Base-by-base conservation (phyloP, 2,888 invertebrate species). In the Drosophila bunnanda region DNA sequence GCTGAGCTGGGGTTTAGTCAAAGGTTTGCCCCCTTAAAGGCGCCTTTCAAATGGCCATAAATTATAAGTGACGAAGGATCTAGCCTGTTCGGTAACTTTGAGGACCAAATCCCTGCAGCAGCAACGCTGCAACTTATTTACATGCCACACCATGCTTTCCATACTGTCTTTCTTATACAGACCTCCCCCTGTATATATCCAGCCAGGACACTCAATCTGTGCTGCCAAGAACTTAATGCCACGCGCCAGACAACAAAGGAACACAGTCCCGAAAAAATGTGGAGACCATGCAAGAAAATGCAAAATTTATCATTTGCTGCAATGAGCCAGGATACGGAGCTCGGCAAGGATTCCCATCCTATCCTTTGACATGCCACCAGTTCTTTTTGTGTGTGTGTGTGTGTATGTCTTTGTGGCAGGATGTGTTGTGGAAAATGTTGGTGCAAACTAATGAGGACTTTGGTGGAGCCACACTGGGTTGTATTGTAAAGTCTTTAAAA, bases 221-320 rank as follows among this genome's bases (percentile, higher is more conserved):
- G 80, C 75, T 56, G 48, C 56, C 53, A 50, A 66, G 59, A 74
- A 77, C 67, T 80, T 86, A 84, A 79, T 80, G 74, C 66, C 79
- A 53, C 67, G 58, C 64, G 74, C 75, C 74, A 85, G 85, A 87
- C 85, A 87, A 85, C 88, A 85, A 85, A 87, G 80, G 36, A 64
- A 32, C 34, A 22, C 32, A 41, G 22, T 48, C 10, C 53, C 20
- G 20, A 32, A 48, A 58, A 84, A 78, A 73, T 69, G 58, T 56
- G 67, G 58, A 43, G n/a, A 32, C 43, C 32, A 36, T 15, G 13
- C 54, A 65, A 28, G 67, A 55, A 65, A 65, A 65, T 66, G 66
- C 50, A 50, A 80, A 84, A 86, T 84, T 83, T 84, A 86, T 84
- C 86, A 86, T 83, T 81, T 74, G 80, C 72, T 72, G 80, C 72